Evolutionary conservation across 2,113 vertebrate species (phyloP).

Genomic region (Aldabrachelys gigantea): DNA sequence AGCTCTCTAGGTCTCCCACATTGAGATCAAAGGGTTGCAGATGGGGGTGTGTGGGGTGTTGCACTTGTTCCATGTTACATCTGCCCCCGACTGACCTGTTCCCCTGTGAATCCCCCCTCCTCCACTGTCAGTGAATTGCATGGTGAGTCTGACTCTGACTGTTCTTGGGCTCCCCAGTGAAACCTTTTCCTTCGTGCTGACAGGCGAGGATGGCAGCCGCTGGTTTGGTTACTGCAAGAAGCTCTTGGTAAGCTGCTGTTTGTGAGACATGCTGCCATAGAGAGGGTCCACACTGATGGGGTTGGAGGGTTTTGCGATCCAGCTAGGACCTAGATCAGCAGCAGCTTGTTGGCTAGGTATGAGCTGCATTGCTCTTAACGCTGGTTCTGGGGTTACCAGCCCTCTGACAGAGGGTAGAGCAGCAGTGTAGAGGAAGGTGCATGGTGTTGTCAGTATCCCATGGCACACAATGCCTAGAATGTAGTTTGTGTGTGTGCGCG

Average conservation of each 20-base stretch:
- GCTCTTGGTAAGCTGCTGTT: constrained; percentile 89
- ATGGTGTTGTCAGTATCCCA: accelerated
- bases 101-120: not conserved
- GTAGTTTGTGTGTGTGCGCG: not conserved
- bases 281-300: not conserved
- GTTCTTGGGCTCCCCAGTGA: constrained; percentile 82
- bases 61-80: not conserved
- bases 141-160: constrained; percentile 8
- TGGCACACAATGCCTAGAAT: not conserved
- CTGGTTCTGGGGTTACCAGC: not conserved
- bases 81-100: not conserved
- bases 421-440: not conserved
- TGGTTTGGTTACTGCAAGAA: constrained; percentile 99
- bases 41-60: not conserved
- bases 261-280: not conserved
- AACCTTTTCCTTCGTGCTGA: constrained; percentile 97
- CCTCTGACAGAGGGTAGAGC: not conserved
- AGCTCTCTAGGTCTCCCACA: not conserved
- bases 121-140: not conserved
- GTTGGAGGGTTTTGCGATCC: not conserved
- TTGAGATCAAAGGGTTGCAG: not conserved
- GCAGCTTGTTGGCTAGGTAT: accelerated
- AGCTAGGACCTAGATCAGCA: accelerated
- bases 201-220: constrained; percentile 95
- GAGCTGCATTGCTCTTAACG: not conserved